Conservation (phyloP, 2,797 vertebrate species). For the Sebastes baramenuke region DNA sequence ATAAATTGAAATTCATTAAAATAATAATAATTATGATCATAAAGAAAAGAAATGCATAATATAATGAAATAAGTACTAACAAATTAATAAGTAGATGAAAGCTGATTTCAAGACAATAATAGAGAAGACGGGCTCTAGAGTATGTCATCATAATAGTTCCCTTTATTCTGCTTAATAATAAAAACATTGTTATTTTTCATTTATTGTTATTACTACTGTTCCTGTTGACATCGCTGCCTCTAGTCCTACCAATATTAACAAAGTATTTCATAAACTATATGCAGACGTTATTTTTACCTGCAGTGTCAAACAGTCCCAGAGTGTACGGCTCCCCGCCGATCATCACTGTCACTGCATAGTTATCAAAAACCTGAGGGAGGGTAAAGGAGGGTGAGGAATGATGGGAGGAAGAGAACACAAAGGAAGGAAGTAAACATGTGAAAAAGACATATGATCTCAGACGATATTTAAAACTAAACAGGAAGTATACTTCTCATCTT, state of each 20-base stretch:
- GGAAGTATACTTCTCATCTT: neutral
- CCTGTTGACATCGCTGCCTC: neutral
- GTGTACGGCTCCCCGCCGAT: constrained; percentile 96
- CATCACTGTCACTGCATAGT: constrained; percentile 98
- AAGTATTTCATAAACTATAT: neutral
- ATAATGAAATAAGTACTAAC: no score
- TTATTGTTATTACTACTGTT: neutral
- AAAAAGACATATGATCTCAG: neutral
- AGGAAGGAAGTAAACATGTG: constrained; percentile 9
- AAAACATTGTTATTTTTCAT: no score
- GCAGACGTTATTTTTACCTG: constrained; percentile 81
- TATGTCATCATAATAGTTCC: no score
- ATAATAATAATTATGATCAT: no score
- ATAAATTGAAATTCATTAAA: no score
- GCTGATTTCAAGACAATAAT: no score
- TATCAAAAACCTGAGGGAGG: constrained; percentile 90
- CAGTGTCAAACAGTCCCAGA: constrained; percentile 94
- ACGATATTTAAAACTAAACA: constrained; percentile 8
- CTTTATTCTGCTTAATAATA: no score
- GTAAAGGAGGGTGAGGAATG: neutral
- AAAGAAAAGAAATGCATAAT: no score
- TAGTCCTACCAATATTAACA: neutral
- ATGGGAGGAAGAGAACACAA: neutral
- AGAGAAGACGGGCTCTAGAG: no score
- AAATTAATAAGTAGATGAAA: no score